These are phyloP conservation scores for Cryptops parisi DNA, from an alignment of 2,888 invertebrate genomes.

Conservation along the genomic window DNA sequence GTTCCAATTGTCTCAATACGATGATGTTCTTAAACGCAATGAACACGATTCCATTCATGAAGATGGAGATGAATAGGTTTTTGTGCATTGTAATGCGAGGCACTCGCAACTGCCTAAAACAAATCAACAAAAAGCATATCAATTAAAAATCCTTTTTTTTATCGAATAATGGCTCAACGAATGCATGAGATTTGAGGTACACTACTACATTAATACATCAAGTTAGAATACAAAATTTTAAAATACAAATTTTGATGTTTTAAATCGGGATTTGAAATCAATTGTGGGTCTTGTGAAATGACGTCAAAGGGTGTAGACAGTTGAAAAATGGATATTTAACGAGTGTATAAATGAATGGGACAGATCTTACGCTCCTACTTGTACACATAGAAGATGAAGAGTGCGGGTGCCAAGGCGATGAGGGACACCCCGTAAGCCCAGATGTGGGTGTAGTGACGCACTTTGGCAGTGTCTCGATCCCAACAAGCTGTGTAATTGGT, in stretches of 20 bases:
- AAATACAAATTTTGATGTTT: too few relatives aligned
- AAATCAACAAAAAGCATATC: not conserved
- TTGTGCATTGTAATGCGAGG: conserved; percentile 37
- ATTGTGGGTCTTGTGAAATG: too few relatives aligned
- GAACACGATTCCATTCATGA: conserved; percentile 32
- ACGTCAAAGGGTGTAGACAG: too few relatives aligned
- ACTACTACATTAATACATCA: too few relatives aligned
- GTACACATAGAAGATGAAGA: conserved; percentile 29
- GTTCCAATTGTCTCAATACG: conserved; percentile 8
- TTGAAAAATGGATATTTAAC: too few relatives aligned
- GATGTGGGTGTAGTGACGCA: conserved; percentile 24
- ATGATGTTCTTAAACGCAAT: conserved; percentile 28
- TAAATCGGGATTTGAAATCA: too few relatives aligned
- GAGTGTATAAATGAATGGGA: too few relatives aligned
- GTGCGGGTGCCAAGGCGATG: conserved; percentile 27
- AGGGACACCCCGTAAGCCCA: conserved; percentile 26
- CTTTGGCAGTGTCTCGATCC: conserved; percentile 21
- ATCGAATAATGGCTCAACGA: too few relatives aligned
- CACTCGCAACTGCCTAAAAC: conserved; percentile 36
- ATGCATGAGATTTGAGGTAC: too few relatives aligned
- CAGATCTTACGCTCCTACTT: too few relatives aligned
- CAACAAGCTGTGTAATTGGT: conserved; percentile 26
- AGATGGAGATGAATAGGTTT: conserved; percentile 37
- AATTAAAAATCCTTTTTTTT: not conserved
- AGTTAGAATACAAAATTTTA: too few relatives aligned